Conservation (phyloP, 2,113 vertebrate species). For the Rhodinocichla rosea region DNA sequence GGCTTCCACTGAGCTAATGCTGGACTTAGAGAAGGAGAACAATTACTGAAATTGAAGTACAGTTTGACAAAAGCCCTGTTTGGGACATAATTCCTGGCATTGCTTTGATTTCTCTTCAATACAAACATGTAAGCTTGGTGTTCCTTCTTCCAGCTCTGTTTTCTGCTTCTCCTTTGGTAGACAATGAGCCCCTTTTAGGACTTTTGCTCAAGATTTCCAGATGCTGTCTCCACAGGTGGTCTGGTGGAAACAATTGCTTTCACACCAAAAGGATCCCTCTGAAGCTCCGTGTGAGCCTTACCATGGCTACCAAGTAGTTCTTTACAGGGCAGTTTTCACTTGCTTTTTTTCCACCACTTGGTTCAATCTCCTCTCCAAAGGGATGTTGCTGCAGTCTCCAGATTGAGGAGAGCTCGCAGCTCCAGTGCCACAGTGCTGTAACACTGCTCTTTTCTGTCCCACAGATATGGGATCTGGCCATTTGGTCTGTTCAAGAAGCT, state of each 20-base stretch:
- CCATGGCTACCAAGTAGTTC: background rate
- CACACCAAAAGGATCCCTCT: background rate
- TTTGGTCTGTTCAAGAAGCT: conserved; percentile 74
- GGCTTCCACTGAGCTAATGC: background rate
- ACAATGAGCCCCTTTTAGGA: background rate
- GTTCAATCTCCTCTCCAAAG: background rate
- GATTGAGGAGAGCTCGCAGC: background rate
- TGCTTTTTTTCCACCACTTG: background rate
- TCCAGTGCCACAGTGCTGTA: accelerated
- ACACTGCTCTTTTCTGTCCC: background rate
- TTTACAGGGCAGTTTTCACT: background rate
- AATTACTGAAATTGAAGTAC: background rate
- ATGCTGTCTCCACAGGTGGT: background rate
- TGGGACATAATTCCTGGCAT: background rate
- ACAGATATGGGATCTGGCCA: conserved; percentile 79
- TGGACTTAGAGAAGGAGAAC: background rate
- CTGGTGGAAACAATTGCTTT: background rate
- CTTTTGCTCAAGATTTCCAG: background rate
- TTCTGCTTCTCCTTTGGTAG: background rate
- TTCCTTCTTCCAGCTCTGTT: background rate
- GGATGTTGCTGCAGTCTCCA: background rate
- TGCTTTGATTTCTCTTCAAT: conserved; percentile 23
- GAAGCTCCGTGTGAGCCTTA: background rate
- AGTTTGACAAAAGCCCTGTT: background rate
- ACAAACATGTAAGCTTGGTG: background rate